Evolutionary conservation across 2,113 vertebrate species (phyloP).

Genomic region (Lampris incognitus): DNA sequence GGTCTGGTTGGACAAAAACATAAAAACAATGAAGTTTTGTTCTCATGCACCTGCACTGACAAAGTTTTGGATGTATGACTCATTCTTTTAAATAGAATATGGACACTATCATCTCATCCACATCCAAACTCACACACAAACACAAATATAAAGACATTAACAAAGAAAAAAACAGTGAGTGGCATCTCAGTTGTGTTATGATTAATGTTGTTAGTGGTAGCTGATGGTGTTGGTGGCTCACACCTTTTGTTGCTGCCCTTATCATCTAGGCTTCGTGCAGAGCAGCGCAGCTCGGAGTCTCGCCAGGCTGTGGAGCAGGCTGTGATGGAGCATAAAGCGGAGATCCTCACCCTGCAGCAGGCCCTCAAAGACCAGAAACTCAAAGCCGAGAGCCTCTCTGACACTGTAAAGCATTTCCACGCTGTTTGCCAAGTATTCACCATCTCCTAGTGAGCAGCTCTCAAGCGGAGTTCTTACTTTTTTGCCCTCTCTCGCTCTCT

Average conservation of each 20-base stretch:
- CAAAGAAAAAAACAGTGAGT: neutral
- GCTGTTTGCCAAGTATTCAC: neutral
- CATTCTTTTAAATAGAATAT: neutral
- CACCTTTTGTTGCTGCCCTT: neutral
- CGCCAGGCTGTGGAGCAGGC: constrained; percentile 95
- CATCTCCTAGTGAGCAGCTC: neutral
- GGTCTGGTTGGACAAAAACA: too few relatives aligned
- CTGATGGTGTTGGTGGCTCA: too few relatives aligned
- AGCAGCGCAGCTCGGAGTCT: constrained; percentile 95
- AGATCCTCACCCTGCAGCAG: constrained; percentile 95
- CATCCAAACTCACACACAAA: neutral
- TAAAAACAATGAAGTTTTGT: too few relatives aligned
- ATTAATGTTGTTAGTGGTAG: too few relatives aligned
- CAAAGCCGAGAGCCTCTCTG: constrained; percentile 96
- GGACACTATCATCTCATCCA: neutral
- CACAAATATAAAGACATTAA: neutral
- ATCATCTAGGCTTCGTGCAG: constrained; percentile 86
- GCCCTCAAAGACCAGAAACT: constrained; percentile 98
- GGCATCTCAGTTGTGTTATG: neutral
- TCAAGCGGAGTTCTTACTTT: neutral
- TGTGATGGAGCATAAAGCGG: constrained; percentile 97
- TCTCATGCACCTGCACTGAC: too few relatives aligned
- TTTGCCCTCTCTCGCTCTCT: too few relatives aligned
- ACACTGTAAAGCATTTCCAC: constrained; percentile 86
- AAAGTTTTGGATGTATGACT: too few relatives aligned